These are phyloP conservation scores for Patella depressa DNA, from an alignment of 2,888 invertebrate genomes.

Conservation along the genomic window DNA sequence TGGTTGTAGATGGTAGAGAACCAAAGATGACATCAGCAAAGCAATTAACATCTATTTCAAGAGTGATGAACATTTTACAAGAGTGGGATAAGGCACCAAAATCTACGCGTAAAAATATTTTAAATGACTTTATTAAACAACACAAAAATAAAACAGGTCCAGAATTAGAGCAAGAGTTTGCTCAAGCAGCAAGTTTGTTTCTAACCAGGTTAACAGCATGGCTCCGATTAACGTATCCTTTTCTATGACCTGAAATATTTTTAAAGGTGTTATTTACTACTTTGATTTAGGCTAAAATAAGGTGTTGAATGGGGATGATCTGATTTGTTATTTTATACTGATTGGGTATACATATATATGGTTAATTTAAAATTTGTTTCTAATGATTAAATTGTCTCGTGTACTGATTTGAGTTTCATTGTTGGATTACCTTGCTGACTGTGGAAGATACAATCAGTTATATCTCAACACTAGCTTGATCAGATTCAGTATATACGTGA, in stretches of 20 bases:
- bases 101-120: conserved; percentile 63
- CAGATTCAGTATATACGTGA: too few relatives aligned
- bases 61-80: conserved; percentile 65
- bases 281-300: too few relatives aligned
- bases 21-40: conserved; percentile 66
- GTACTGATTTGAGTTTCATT: too few relatives aligned
- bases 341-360: too few relatives aligned
- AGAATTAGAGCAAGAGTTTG: conserved; percentile 70
- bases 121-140: conserved; percentile 68
- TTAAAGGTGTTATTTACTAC: not conserved
- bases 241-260: conserved; percentile 4
- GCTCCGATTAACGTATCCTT: conserved; percentile 70
- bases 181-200: conserved; percentile 71
- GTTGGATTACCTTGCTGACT: too few relatives aligned
- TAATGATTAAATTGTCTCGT: too few relatives aligned
- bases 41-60: conserved; percentile 67
- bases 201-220: conserved; percentile 69
- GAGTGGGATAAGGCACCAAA: conserved; percentile 71
- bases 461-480: too few relatives aligned
- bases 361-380: too few relatives aligned
- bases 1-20: too few relatives aligned
- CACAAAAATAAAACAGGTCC: conserved; percentile 71
- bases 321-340: too few relatives aligned
- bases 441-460: too few relatives aligned
- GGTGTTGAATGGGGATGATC: too few relatives aligned